Base-by-base conservation (phyloP, 2,888 invertebrate species). In the Epistrophe grossulariae region DNA sequence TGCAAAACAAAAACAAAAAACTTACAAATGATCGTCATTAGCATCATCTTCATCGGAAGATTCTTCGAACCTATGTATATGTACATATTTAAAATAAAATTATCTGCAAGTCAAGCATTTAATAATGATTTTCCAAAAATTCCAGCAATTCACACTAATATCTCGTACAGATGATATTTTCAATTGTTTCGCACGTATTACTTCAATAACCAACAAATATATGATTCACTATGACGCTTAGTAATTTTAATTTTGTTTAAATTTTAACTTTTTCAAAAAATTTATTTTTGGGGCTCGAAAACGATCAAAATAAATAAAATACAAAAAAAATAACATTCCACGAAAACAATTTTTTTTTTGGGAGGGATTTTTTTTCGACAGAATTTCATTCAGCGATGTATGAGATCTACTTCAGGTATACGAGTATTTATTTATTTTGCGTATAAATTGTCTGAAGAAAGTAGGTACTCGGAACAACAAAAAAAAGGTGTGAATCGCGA, bases 11-110 rank as follows among this genome's bases (percentile, higher is more conserved):
- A 24, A 40, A 64, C 9, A 62, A 77, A n/a, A 43, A 38, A 1
- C 85, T 85, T 78, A 85, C 85, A 85, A 81, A 59, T 81, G 24
- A 59, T 82, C 73, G 74, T 78, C 48, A 40, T 40, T 70, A 43
- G 19, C 24, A 17, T 52, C 24, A 17, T 52, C 17, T 43, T 71
- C 57, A 0, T 24, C 17, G 6, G 15, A 24, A 50, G 72, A 72
- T 66, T 72, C 77, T 15, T 68, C 24, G n/a, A 50, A 66, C 40
- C 50, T 4, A 48, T n/a, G n/a, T n/a, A n/a, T n/a, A n/a, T n/a
- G n/a, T 64, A 28, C 17, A 19, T 24, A 11, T 24, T 24, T 24
- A 13, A 10, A 74, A 62, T 8, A 38, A 43, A 15, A 19, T 73
- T 48, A 79, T 62, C 73, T 40, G 35, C 57, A 79, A 81, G 13